Evolutionary conservation across 2,888 invertebrate genomes (phyloP).

Genomic region (Carcina quercana): DNA sequence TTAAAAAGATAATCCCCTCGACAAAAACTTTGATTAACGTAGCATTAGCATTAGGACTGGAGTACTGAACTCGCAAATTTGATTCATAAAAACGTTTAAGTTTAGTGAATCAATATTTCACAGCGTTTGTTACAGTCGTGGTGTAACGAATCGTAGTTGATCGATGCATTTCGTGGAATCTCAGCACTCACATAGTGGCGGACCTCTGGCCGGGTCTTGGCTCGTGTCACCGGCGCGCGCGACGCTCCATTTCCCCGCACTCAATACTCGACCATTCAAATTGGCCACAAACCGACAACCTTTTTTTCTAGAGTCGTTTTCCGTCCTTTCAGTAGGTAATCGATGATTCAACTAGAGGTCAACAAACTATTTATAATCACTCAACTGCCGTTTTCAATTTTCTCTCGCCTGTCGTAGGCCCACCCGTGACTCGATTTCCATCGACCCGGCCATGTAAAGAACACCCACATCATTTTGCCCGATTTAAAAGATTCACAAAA

Average conservation of each 20-base stretch:
- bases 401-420: constrained; percentile 21
- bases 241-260: constrained; percentile 49
- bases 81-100: background rate
- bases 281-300: constrained; percentile 42
- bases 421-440: constrained; percentile 20
- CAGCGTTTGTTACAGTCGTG: constrained; percentile 19
- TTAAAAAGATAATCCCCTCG: background rate
- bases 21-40: background rate
- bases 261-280: constrained; percentile 55
- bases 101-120: constrained; percentile 19
- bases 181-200: too few species aligned
- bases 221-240: constrained; percentile 54
- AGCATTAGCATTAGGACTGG: background rate
- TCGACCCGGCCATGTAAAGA: constrained; percentile 14
- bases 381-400: constrained; percentile 30
- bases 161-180: too few species aligned
- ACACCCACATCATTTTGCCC: constrained; percentile 24
- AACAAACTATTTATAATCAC: constrained; percentile 35
- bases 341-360: constrained; percentile 42
- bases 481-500: constrained; percentile 29
- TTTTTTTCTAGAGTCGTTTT: constrained; percentile 44
- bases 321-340: constrained; percentile 44
- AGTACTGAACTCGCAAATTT: background rate
- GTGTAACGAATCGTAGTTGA: background rate
- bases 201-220: constrained; percentile 31